Evolutionary conservation across 1,140 invertebrate genomes (phyloP), one percentile per base, ranked within the genome.

Genomic region (Dendroctonus ponderosae): DNA sequence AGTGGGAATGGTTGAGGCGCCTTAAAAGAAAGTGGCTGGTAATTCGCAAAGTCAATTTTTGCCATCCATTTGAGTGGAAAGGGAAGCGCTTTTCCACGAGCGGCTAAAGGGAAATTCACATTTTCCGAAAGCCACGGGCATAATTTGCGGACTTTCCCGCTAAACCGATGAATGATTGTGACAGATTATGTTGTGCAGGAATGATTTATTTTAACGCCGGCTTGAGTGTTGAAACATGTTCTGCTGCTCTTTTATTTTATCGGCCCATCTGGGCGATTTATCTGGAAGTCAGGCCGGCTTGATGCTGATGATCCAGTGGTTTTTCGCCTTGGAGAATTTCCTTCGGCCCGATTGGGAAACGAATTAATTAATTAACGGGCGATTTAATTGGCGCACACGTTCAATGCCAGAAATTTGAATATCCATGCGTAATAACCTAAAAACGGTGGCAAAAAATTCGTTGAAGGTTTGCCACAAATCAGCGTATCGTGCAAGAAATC

Each of bases 41-140:
- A 66, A 64, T 48, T 51, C 73, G 68, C 68, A 71, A 73, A 72
- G 73, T 72, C 69, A 73, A 74, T 73, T 75, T 74, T 75, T 68
- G 71, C 72, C 65, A 71, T 72, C 68, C 74, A 71, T 71, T 75
- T 73, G 60, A 67, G 44, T 53, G 50, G 52, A 64, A 46, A 38
- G 49, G 57, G 57, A 60, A 62, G 48, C 42, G 59, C 37, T 59
- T 44, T 26, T 37, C 42, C 39, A 42, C 59, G 49, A 38, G 38
- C 15, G 37, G 53, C 53, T 14, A 58, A 41, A 56, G 38, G 15
- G 38, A 62, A 62, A 51, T 40, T 50, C 42, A 14, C 43, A 62
- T 62, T 62, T 51, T 62, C 39, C 42, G 62, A 48, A 49, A 48
- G 42, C 57, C 46, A 39, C 12, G 39, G 44, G 62, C 43, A 57